A percentile compares a stretch with the other conserved stretches of the same genome.
These are phyloP conservation scores for Motacilla tschutschensis DNA, from an alignment of 2,113 vertebrate species.

Conservation along the genomic window DNA sequence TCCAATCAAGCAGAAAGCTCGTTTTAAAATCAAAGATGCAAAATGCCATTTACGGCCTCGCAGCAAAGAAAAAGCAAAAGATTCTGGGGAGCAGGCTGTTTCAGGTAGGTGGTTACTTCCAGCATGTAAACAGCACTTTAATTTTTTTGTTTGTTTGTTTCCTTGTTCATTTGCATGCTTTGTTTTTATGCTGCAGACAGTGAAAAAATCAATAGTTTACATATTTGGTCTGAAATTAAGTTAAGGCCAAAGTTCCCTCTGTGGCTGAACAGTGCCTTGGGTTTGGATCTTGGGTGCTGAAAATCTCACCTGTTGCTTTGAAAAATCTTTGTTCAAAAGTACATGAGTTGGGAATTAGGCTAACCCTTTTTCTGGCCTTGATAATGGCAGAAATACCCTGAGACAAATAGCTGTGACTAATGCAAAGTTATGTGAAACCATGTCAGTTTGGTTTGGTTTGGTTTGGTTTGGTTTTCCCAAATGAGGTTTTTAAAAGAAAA, in stretches of 20 bases:
- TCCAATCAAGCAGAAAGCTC: conserved; percentile 90
- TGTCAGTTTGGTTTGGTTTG: not conserved
- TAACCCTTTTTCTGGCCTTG: not conserved
- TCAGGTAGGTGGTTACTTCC: conserved; percentile 73
- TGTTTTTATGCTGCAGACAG: not conserved
- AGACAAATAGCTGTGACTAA: not conserved
- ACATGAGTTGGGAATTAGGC: not conserved
- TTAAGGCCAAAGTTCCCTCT: not conserved
- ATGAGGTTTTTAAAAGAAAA: not conserved
- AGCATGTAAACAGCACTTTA: not conserved
- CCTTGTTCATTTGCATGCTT: not conserved
- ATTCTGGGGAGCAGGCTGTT: conserved; percentile 72
- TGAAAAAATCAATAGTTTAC: not conserved
- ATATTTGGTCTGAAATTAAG: not conserved
- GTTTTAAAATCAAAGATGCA: conserved; percentile 94
- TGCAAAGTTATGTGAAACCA: not conserved
- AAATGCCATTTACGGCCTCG: conserved; percentile 90
- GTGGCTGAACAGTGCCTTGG: not conserved
- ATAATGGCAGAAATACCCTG: not conserved
- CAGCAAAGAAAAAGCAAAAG: conserved; percentile 83
- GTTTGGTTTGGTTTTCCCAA: not conserved
- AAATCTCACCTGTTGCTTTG: not conserved
- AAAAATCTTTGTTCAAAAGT: not conserved
- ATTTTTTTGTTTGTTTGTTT: not conserved
- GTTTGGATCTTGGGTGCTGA: not conserved